Base-by-base conservation (phyloP, 92 coral and sea anemone genomes). In the Plumapathes pennacea region DNA sequence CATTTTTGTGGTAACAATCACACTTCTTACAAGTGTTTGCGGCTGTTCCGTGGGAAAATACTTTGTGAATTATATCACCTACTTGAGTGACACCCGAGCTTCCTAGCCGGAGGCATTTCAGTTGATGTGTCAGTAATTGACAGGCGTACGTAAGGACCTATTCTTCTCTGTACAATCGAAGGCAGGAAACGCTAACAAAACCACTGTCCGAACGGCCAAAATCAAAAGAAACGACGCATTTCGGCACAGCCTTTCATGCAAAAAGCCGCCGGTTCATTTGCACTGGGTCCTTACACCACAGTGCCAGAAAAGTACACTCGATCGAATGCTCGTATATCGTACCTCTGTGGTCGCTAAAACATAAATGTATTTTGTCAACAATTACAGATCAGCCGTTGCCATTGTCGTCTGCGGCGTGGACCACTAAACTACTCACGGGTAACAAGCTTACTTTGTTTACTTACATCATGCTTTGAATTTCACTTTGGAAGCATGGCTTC, bases 381-480 rank as follows among this genome's bases (percentile, higher is more conserved):
- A n/a, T n/a, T n/a, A n/a, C n/a, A n/a, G n/a, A n/a, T n/a, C n/a
- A n/a, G n/a, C n/a, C n/a, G n/a, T n/a, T n/a, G n/a, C n/a, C n/a
- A n/a, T n/a, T n/a, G n/a, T n/a, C n/a, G n/a, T n/a, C n/a, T n/a
- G n/a, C n/a, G n/a, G n/a, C n/a, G n/a, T n/a, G n/a, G n/a, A n/a
- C n/a, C n/a, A n/a, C n/a, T n/a, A n/a, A n/a, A n/a, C n/a, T n/a
- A n/a, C n/a, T n/a, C n/a, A n/a, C n/a, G n/a, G n/a, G n/a, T n/a
- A n/a, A n/a, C n/a, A n/a, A n/a, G n/a, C n/a, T n/a, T 34, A 24
- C 41, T 38, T 37, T 53, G 32, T 66, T 66, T 76, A 94, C 99
- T 94, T 70, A 94, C 99, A 94, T 94, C 99, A 94, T 94, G 41
- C 89, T 88, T 45, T 75, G 82, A 21, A 94, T 94, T 70, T 94